Percentiles rank a stretch among this genome's conserved stretches.
These are phyloP conservation scores for Vireo altiloquus DNA, from an alignment of 2,113 vertebrate genomes.

Conservation along the genomic window DNA sequence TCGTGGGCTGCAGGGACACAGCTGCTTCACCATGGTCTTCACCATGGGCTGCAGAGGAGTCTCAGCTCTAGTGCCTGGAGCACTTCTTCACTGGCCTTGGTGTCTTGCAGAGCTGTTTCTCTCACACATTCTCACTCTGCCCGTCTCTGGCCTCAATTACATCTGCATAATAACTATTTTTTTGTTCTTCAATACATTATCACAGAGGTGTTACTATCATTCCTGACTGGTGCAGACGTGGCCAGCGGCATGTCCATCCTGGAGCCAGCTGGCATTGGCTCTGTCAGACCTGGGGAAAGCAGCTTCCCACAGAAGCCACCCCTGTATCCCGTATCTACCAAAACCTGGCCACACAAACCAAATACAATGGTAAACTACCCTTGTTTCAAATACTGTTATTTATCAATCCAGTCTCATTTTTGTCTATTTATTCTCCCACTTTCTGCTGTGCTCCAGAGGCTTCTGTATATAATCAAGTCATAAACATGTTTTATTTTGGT, in stretches of 20 bases:
- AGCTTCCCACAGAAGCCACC: neutral
- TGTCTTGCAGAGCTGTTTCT: neutral
- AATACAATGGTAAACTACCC: neutral
- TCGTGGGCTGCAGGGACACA: neutral
- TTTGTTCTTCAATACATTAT: neutral
- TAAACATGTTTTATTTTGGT: neutral
- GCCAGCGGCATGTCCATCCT: neutral
- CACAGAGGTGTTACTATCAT: neutral
- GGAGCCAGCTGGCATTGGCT: neutral
- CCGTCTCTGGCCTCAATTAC: neutral
- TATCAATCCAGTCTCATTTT: neutral
- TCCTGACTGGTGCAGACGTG: fast-evolving
- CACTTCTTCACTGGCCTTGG: neutral
- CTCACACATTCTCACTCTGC: neutral
- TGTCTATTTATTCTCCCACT: constrained; percentile 41
- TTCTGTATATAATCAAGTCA: neutral
- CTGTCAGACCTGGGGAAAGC: fast-evolving
- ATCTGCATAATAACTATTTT: neutral
- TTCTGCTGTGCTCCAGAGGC: neutral
- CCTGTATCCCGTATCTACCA: neutral
- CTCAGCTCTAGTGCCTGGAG: fast-evolving
- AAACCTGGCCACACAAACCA: neutral
- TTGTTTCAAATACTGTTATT: neutral
- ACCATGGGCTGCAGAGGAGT: neutral
- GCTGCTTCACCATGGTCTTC: neutral